phyloP scores from a whole-genome alignment of 2,797 vertebrate genomes.

The Acrossocheilus fasciatus region DNA sequence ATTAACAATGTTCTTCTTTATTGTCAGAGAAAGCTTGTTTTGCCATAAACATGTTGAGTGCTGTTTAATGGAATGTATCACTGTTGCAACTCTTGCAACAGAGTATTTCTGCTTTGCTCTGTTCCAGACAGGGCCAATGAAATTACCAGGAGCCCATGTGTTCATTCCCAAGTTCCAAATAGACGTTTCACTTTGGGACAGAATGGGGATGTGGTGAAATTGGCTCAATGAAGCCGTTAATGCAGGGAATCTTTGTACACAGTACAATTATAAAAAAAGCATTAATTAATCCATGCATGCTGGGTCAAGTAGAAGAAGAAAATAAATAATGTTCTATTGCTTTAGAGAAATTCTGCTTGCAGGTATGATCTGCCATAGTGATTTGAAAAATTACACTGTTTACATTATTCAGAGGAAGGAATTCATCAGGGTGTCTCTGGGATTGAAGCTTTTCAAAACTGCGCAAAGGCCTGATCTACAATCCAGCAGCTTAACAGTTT shows the following conservation, averaged over 20 bases:
- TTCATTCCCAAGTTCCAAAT: not conserved
- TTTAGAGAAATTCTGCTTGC: not conserved
- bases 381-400: not conserved
- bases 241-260: not conserved
- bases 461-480: not conserved
- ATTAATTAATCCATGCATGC: not conserved
- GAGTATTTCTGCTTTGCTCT: not conserved
- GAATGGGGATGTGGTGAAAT: not conserved
- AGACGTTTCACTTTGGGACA: not conserved
- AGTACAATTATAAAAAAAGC: not conserved
- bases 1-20: not conserved
- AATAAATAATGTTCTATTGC: not conserved
- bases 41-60: not conserved
- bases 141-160: not conserved
- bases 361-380: not conserved
- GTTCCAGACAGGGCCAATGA: not conserved
- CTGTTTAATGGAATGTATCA: conserved; percentile 13
- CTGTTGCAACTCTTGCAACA: conserved; percentile 38
- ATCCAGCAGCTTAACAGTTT: not conserved
- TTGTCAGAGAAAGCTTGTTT: conserved; percentile 7
- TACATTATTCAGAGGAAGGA: not conserved
- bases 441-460: not conserved
- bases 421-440: not conserved
- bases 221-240: not conserved
- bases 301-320: conserved; percentile 1